Evolutionary conservation across 92 coral and sea anemone genomes (phyloP), one percentile per base, ranked within the genome.

Genomic region (Meandrina meandrites): DNA sequence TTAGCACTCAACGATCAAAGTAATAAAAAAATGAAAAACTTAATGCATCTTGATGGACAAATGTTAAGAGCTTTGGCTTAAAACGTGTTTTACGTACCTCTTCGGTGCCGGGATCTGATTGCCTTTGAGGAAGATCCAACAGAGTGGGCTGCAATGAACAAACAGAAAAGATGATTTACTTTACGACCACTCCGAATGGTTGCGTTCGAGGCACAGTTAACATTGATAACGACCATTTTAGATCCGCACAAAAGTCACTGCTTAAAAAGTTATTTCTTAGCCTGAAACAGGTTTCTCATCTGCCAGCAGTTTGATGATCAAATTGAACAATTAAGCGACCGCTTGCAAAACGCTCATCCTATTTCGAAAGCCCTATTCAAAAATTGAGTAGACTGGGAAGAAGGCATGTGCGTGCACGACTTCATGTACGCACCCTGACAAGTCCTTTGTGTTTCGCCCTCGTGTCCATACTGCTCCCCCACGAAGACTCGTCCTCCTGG

Each of bases 401-500:
- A 7, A 6, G 68, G 1, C 30, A 1, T 22, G 30, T 1, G 15
- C 2, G 68, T 15, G 30, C 71, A 13, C 71, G 53, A 4, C 56
- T 32, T 45, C 56, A 75, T 37, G 58, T 60, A 77, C 88, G 56
- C 50, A 85, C 88, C 82, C 81, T 78, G 37, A 36, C 24, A 13
- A 60, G 79, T 86, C 81, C 83, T 76, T 89, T 34, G 27, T 51
- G 32, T 50, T 76, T 53, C 77, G 86, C 69, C 57, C 85, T 94
- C 35, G 88, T 78, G 48, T 94, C 98, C 68, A 86, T 73, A 58
- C 91, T 88, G 80, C 91, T 92, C 4, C 90, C 91, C 78, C 88
- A 90, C 24, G 98, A 92, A 0, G 98, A 92, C 32, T 94, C 98
- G 18, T 94, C 98, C 35, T 94, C 93, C 10, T 90, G 93, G 28